Conservation (phyloP, 2,888 invertebrate species). For the Andrena chrysosceles region DNA sequence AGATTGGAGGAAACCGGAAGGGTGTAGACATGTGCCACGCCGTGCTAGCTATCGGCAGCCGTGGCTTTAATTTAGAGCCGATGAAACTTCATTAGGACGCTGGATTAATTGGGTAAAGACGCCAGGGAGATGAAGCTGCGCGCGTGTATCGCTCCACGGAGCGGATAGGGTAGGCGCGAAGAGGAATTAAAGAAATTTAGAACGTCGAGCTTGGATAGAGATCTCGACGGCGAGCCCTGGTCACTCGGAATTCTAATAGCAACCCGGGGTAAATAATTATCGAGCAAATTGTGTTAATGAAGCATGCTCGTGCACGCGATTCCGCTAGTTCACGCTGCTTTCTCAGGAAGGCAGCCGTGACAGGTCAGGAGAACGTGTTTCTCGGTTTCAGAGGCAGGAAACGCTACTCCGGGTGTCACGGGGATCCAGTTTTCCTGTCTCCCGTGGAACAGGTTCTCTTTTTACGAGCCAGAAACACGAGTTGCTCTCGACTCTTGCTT, state of each 20-base stretch:
- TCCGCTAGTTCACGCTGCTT: conserved; percentile 38
- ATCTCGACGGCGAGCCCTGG: neutral
- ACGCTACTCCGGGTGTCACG: conserved; percentile 55
- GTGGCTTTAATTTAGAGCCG: conserved; percentile 51
- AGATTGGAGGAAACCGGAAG: conserved; percentile 12
- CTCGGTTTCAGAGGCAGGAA: conserved; percentile 60
- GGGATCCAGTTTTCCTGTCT: conserved; percentile 64
- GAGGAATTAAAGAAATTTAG: neutral
- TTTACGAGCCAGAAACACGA: conserved; percentile 42
- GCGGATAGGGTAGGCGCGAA: neutral
- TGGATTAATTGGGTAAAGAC: conserved; percentile 58
- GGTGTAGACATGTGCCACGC: conserved; percentile 32
- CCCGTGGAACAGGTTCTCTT: conserved; percentile 59
- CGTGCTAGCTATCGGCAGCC: conserved; percentile 17
- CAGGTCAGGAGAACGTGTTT: conserved; percentile 61
- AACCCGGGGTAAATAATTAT: conserved; percentile 10
- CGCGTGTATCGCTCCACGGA: neutral
- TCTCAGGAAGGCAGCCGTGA: conserved; percentile 55
- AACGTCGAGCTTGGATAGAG: conserved; percentile 5
- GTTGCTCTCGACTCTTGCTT: conserved; percentile 20
- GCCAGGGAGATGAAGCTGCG: neutral
- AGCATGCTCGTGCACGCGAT: conserved; percentile 26
- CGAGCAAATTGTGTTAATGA: conserved; percentile 37
- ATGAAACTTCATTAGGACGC: conserved; percentile 61
- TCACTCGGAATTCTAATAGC: neutral